Percentiles rank a stretch among this genome's conserved stretches.
These are phyloP conservation scores for Melanocharis versteri DNA, from an alignment of 2,113 vertebrate species.

Conservation along the genomic window DNA sequence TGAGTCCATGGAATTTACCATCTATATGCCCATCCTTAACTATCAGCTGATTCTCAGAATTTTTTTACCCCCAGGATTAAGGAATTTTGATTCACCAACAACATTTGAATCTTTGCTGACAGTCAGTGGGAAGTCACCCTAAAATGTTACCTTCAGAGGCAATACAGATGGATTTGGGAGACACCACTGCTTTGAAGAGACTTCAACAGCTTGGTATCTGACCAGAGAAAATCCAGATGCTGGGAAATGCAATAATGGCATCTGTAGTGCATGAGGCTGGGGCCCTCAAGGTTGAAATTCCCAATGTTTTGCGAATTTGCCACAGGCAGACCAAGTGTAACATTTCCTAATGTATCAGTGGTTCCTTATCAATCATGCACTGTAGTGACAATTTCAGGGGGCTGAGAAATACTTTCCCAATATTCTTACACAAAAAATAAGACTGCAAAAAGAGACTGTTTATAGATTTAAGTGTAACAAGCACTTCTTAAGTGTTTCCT, in stretches of 20 bases:
- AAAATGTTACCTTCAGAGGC: not conserved
- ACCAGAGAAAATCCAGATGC: not conserved
- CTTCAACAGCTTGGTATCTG: not conserved
- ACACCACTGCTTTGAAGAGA: not conserved
- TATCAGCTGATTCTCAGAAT: not conserved
- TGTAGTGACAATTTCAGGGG: not conserved
- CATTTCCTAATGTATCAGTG: not conserved
- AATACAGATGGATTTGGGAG: not conserved
- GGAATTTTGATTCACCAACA: not conserved
- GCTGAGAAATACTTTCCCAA: not conserved
- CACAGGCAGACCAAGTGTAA: not conserved
- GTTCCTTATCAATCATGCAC: not conserved
- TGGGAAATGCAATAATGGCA: not conserved
- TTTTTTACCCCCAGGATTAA: not conserved
- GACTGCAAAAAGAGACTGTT: not conserved
- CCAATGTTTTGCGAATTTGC: not conserved
- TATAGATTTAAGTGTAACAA: not conserved
- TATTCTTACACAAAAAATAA: not conserved
- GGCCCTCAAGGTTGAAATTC: not conserved
- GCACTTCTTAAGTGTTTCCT: not conserved
- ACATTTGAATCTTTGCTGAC: not conserved
- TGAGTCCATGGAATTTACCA: not conserved
- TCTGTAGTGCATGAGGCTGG: not conserved
- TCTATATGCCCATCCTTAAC: not conserved
- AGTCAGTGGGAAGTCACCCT: not conserved